Conservation (phyloP, 2,113 vertebrate genomes). For the Nerophis lumbriciformis region DNA sequence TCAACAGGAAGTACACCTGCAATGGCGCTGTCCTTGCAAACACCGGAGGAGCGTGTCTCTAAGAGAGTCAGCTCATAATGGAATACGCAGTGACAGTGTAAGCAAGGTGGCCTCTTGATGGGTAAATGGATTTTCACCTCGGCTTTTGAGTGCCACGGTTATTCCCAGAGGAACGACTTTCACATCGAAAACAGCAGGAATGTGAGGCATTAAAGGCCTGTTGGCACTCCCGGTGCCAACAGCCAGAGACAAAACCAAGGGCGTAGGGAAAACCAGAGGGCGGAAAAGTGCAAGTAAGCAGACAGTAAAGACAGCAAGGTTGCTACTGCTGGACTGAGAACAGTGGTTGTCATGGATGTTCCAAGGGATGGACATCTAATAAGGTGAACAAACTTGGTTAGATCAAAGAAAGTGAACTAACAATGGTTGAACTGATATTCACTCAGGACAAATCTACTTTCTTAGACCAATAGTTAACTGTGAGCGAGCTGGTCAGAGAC, state of each 20-base stretch:
- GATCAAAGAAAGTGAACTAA: conserved; percentile 41
- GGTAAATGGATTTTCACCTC: conserved; percentile 24
- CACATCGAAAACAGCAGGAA: conserved; percentile 26
- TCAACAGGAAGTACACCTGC: conserved; percentile 38
- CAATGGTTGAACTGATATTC: conserved; percentile 29
- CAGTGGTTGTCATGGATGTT: conserved; percentile 29
- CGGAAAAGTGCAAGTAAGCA: background rate
- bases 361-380: conserved; percentile 39
- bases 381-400: conserved; percentile 45
- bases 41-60: conserved; percentile 31
- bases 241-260: conserved; percentile 38
- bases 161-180: conserved; percentile 16
- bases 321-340: conserved; percentile 17
- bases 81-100: conserved; percentile 12
- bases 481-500: conserved; percentile 7
- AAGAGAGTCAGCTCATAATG: conserved; percentile 34
- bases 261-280: conserved; percentile 10
- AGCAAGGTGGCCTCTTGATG: conserved; percentile 30
- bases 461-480: conserved; percentile 33
- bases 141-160: background rate
- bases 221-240: conserved; percentile 47
- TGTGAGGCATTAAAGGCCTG: conserved; percentile 35
- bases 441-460: conserved; percentile 27
- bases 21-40: conserved; percentile 22
- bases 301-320: background rate